These are phyloP conservation scores for Ganaspis brasiliensis DNA, from an alignment of 2,888 invertebrate species.

Conservation along the genomic window DNA sequence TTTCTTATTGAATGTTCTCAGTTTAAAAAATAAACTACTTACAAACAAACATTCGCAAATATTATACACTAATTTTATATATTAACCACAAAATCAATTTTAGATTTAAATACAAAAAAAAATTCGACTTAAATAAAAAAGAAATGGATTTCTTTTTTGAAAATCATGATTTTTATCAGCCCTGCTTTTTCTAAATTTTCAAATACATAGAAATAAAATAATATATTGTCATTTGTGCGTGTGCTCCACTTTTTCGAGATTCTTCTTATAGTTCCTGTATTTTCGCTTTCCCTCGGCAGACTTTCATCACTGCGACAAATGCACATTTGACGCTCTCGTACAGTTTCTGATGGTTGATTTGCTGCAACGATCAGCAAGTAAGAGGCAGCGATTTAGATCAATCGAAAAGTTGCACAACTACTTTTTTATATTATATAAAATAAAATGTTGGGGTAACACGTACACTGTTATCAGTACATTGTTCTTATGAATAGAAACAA, in stretches of 20 bases:
- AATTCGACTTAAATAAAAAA: too few relatives aligned
- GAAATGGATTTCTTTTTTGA: too few relatives aligned
- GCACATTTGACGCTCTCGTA: neutral
- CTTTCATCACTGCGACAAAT: constrained; percentile 28
- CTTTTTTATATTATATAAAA: constrained; percentile 49
- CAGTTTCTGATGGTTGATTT: constrained; percentile 55
- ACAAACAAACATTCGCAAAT: too few relatives aligned
- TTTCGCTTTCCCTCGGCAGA: constrained; percentile 30
- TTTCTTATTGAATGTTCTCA: too few relatives aligned
- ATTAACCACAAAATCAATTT: too few relatives aligned
- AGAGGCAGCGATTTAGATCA: constrained; percentile 64
- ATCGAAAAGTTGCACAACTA: constrained; percentile 56
- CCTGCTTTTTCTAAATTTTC: too few relatives aligned
- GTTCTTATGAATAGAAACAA: neutral
- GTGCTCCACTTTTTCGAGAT: constrained; percentile 25
- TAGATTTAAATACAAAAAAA: too few relatives aligned
- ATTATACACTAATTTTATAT: too few relatives aligned
- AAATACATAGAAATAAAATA: neutral
- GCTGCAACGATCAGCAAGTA: constrained; percentile 63
- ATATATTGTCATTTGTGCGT: neutral
- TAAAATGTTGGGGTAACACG: neutral
- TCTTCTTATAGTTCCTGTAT: constrained; percentile 14
- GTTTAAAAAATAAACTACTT: too few relatives aligned
- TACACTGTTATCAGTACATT: neutral
- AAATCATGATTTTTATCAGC: too few relatives aligned